phyloP scores from a whole-genome alignment of 2,888 invertebrate species.

The Eupithecia abbreviata region DNA sequence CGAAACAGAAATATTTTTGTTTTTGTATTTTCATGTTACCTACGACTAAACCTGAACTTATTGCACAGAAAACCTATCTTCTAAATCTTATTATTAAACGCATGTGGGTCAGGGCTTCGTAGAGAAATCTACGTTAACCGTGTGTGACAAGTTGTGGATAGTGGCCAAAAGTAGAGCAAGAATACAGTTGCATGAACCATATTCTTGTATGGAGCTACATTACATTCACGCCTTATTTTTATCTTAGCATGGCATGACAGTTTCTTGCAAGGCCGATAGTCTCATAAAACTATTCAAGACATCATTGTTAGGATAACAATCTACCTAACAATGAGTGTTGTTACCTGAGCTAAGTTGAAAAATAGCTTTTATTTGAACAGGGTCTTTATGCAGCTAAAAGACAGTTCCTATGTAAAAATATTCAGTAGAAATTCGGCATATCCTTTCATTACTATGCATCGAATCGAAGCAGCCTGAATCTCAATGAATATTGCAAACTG shows the following conservation, averaged over 20 bases:
- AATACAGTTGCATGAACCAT: constrained; percentile 15
- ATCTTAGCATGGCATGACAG: not conserved
- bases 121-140: constrained; percentile 45
- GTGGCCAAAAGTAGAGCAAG: constrained; percentile 31
- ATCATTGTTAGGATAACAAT: not conserved
- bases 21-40: not conserved
- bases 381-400: not conserved
- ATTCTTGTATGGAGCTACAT: not conserved
- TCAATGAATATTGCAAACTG: constrained; percentile 43
- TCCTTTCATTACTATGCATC: constrained; percentile 27
- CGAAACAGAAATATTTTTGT: constrained; percentile 55
- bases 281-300: not conserved
- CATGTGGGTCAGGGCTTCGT: constrained; percentile 50
- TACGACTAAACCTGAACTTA: constrained; percentile 13
- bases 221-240: not conserved
- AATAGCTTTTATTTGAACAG: not conserved
- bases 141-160: constrained; percentile 33
- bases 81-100: constrained; percentile 37
- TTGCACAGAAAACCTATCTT: constrained; percentile 45
- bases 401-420: constrained; percentile 8
- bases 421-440: constrained; percentile 22
- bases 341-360: not conserved
- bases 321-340: not conserved
- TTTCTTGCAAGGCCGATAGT: not conserved
- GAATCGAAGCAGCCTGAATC: constrained; percentile 31